Evolutionary conservation across 2,113 vertebrate genomes (phyloP).

Genomic region (Theristicus caerulescens): DNA sequence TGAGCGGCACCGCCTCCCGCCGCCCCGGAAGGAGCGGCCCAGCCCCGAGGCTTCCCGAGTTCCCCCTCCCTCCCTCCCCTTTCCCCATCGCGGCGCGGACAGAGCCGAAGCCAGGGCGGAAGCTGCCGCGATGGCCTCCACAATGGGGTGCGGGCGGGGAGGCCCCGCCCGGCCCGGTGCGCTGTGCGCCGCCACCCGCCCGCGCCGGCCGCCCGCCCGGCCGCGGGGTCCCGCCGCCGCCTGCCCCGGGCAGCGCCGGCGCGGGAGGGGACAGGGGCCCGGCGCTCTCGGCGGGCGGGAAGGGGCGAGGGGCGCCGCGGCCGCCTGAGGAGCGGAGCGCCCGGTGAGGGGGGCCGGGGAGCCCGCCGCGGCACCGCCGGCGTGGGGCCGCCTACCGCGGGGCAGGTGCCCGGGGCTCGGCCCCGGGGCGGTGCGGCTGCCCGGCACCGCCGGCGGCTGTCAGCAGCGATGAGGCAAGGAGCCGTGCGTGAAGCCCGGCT

Average conservation of each 20-base stretch:
- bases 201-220: neutral
- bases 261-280: too few species aligned
- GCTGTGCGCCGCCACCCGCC: neutral
- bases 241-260: neutral
- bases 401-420: neutral
- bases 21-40: constrained; percentile 15
- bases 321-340: neutral
- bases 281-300: neutral
- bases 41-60: neutral
- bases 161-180: constrained; percentile 15
- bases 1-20: constrained; percentile 33
- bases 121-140: constrained; percentile 61
- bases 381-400: neutral
- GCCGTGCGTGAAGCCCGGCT: neutral
- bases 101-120: constrained; percentile 66
- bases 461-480: rapidly evolving
- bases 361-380: neutral
- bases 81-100: constrained; percentile 33
- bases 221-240: too few species aligned
- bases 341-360: neutral
- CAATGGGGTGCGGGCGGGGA: constrained; percentile 6
- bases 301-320: neutral
- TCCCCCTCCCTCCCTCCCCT: neutral
- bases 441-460: neutral
- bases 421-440: neutral